A percentile compares a stretch with the other conserved stretches of the same genome.
Evolutionary conservation across 2,888 invertebrate species (phyloP).

Genomic region (Aphodius granarius): DNA sequence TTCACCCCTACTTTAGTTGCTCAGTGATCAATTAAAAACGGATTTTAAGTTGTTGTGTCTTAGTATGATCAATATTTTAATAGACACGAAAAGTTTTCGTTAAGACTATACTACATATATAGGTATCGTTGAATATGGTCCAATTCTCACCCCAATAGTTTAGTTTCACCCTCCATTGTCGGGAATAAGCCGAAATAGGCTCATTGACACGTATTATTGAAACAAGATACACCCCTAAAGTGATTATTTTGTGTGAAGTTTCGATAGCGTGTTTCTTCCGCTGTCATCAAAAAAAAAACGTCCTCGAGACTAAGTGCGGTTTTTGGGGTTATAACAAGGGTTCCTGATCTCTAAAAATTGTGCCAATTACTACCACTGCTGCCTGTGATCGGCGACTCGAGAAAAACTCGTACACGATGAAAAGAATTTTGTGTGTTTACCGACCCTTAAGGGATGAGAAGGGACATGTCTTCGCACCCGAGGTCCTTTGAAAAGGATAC

Average conservation of each 20-base stretch:
- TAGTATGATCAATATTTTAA: too few species aligned
- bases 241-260: neutral
- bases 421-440: neutral
- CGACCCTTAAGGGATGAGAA: neutral
- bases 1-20: neutral
- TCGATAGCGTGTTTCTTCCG: neutral
- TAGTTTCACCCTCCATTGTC: neutral
- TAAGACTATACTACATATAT: neutral
- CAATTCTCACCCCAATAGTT: neutral
- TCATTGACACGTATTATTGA: neutral
- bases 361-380: neutral
- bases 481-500: neutral
- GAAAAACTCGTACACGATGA: neutral
- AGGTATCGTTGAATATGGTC: neutral
- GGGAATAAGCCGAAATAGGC: neutral
- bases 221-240: neutral
- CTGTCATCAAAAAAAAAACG: neutral
- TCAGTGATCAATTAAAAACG: neutral
- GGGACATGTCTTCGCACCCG: neutral
- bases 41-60: neutral
- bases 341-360: neutral
- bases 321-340: neutral
- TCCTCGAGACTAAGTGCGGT: neutral
- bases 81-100: neutral
- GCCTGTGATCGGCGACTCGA: neutral